Percentiles rank a stretch among this genome's conserved stretches.
phyloP scores from a whole-genome alignment of 37 sponge, comb jelly and placozoan species.

The Mnemiopsis leidyi region DNA sequence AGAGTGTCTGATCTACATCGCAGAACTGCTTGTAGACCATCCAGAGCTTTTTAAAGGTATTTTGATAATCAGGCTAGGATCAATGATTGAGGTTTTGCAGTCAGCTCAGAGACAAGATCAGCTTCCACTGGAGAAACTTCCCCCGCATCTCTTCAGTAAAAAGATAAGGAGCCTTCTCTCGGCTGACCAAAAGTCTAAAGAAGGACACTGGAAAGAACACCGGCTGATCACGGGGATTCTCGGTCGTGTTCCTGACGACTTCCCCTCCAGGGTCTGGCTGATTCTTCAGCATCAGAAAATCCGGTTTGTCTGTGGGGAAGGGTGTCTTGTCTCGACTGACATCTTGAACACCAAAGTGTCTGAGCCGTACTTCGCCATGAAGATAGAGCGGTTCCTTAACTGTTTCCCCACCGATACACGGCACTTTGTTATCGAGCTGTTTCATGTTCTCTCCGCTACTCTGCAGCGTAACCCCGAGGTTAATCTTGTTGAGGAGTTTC shows the following conservation, averaged over 20 bases:
- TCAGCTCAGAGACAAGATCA: neutral
- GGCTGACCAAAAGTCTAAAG: neutral
- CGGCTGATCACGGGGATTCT: neutral
- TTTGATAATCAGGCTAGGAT: neutral
- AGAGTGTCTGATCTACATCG: slow-evolving; percentile 4
- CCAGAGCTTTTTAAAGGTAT: slow-evolving; percentile 2
- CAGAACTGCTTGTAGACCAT: neutral
- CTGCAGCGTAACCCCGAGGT: neutral
- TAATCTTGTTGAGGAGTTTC: slow-evolving; percentile 13
- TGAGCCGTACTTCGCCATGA: neutral
- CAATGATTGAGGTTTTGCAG: neutral
- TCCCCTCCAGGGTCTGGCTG: neutral
- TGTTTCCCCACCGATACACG: neutral
- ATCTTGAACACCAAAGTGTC: neutral
- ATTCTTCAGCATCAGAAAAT: slow-evolving; percentile 1
- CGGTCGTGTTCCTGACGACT: neutral
- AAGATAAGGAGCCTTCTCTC: neutral
- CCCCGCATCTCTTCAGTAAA: neutral
- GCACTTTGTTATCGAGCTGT: slow-evolving; percentile 7
- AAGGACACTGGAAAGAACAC: neutral
- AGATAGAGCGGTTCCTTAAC: neutral
- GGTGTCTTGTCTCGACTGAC: neutral
- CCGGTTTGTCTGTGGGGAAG: neutral
- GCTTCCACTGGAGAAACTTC: neutral
- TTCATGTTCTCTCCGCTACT: neutral